Percentiles rank a stretch among this genome's conserved stretches.
Conservation (phyloP, 2,113 vertebrate species). For the Triplophysa tibetana region DNA sequence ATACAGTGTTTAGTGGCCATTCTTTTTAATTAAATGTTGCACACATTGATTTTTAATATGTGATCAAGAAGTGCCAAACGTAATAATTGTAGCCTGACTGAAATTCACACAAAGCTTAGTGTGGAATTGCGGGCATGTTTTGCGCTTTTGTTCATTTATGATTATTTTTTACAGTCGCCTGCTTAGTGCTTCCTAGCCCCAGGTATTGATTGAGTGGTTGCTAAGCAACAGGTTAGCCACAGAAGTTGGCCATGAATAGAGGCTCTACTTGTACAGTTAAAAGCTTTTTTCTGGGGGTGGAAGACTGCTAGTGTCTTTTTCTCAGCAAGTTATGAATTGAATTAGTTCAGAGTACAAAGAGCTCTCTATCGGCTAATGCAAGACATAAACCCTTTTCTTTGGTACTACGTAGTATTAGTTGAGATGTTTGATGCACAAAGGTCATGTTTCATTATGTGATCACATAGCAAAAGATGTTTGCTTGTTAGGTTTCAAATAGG, state of each 20-base stretch:
- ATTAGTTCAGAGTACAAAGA: slow-evolving; percentile 41
- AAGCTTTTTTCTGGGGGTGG: slow-evolving; percentile 55
- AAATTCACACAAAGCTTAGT: slow-evolving; percentile 34
- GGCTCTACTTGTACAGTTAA: slow-evolving; percentile 62
- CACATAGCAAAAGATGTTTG: background rate
- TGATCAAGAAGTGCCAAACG: background rate
- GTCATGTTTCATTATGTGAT: background rate
- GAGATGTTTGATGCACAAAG: slow-evolving; percentile 6
- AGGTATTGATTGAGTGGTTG: slow-evolving; percentile 82
- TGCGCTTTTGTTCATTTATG: slow-evolving; percentile 66
- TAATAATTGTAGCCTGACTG: slow-evolving; percentile 44
- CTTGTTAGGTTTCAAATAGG: background rate
- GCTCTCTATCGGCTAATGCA: slow-evolving; percentile 29
- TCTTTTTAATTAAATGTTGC: background rate
- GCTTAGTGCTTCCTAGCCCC: slow-evolving; percentile 69
- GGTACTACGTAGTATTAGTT: too few relatives aligned
- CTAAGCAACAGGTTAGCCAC: slow-evolving; percentile 78
- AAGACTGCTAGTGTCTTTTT: slow-evolving; percentile 46
- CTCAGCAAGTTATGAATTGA: slow-evolving; percentile 52
- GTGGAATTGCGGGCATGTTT: slow-evolving; percentile 61
- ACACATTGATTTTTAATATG: background rate
- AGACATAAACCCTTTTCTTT: slow-evolving; percentile 13
- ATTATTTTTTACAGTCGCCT: slow-evolving; percentile 59
- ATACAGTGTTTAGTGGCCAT: background rate
- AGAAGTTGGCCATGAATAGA: slow-evolving; percentile 68